Conservation (phyloP, 2,113 vertebrate species). For the Carlito syrichta region DNA sequence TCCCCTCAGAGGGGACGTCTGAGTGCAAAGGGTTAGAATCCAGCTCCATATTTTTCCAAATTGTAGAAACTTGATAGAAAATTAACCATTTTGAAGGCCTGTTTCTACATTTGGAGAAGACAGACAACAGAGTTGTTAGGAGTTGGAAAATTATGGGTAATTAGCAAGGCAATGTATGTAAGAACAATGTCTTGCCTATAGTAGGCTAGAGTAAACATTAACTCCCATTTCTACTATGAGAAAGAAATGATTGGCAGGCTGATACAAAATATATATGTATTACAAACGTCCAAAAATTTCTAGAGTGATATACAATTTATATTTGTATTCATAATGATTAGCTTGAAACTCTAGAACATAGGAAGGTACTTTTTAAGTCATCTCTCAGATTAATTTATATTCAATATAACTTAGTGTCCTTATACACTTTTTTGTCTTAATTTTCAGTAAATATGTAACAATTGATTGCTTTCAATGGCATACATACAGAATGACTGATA, state of each 20-base stretch:
- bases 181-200: background rate
- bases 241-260: background rate
- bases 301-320: background rate
- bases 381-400: background rate
- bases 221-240: background rate
- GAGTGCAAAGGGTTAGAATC: too few species aligned
- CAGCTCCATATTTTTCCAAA: background rate
- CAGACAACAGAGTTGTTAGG: background rate
- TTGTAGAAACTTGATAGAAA: background rate
- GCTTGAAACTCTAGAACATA: background rate
- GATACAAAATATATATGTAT: background rate
- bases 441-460: conserved; percentile 33
- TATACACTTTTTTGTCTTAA: background rate
- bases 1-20: too few species aligned
- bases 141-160: background rate
- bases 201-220: background rate
- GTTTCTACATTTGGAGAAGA: background rate
- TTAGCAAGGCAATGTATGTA: background rate
- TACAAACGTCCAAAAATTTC: background rate
- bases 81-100: background rate
- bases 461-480: background rate
- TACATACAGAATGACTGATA: background rate
- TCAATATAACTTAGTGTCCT: background rate
- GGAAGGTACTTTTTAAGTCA: background rate
- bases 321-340: conserved; percentile 11